A percentile compares a stretch with the other conserved stretches of the same genome.
Conservation (phyloP, 2,113 vertebrate genomes). For the Urocolius indicus region DNA sequence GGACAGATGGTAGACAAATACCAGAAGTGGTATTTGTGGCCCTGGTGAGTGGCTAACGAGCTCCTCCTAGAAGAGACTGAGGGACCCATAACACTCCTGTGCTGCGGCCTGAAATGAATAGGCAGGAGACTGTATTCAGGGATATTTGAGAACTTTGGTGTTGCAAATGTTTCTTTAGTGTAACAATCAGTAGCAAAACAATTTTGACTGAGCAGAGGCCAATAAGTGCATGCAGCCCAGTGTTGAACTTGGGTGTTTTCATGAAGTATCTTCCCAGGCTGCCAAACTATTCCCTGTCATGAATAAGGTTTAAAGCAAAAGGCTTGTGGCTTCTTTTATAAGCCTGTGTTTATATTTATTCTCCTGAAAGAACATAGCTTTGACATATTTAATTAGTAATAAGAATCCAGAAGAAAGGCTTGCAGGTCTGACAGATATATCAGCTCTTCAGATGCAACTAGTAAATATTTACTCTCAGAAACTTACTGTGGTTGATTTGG, state of each 20-base stretch:
- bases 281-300: not conserved
- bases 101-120: not conserved
- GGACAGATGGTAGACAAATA: not conserved
- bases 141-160: not conserved
- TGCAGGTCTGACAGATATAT: not conserved
- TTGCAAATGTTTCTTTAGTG: not conserved
- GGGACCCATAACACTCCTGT: rapidly evolving
- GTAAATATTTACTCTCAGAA: constrained; percentile 14
- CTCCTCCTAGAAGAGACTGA: not conserved
- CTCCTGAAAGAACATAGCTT: not conserved
- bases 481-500: not conserved
- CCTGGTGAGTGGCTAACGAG: not conserved
- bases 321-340: not conserved
- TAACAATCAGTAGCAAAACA: not conserved
- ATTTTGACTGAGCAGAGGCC: not conserved
- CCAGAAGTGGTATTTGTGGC: not conserved
- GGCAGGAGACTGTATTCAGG: not conserved
- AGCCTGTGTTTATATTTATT: not conserved
- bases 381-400: constrained; percentile 7
- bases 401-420: not conserved
- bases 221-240: not conserved
- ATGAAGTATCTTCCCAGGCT: not conserved
- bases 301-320: not conserved
- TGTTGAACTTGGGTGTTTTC: not conserved
- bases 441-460: not conserved